Evolutionary conservation across 1,140 invertebrate species (phyloP), one percentile per base, ranked within the genome.

Genomic region (Holcopasites calliopsidis): DNA sequence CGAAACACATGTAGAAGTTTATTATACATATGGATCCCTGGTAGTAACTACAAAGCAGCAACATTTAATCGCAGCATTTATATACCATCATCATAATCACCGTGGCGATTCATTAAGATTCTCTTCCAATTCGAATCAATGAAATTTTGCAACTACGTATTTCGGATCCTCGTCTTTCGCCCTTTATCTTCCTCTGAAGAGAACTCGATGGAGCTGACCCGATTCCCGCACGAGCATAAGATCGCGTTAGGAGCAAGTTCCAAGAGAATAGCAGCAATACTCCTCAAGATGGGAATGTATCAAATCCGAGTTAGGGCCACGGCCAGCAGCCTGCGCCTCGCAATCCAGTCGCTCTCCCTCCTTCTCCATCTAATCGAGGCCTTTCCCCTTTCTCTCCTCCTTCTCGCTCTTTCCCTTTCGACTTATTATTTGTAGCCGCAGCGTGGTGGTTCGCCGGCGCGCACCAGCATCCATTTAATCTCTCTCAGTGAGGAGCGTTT

Each of bases 381-480:
- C 11, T 31, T 47, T 13, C 38, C 31, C 62, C 26, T 40, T 28
- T 77, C 72, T 42, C 31, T 77, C 50, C 23, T 26, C n/a, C 49
- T 47, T 44, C 73, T 65, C 35, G 79, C 61, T 47, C 66, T 73
- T 52, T 31, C 50, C 71, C 73, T 76, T 54, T 57, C 82, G 72
- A 80, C 87, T 87, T 89, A 90, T 90, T 91, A 90, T 90, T 91
- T 90, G 88, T 88, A 87, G 85, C 84, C 85, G 76, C 80, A 86
- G 87, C 87, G 88, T 88, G 76, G 82, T 84, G 82, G 81, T 84
- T 75, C 78, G 81, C 82, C 83, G 82, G 77, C 82, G 79, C 88
- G 87, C 88, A 88, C 86, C 89, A 88, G 89, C 86, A 88, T 91
- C 87, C 88, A 90, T 90, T 91, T 91, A 90, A 91, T 91, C 88